Evolutionary conservation across 2,113 vertebrate genomes (phyloP).

Genomic region (Oxygymnocypris stewartii): DNA sequence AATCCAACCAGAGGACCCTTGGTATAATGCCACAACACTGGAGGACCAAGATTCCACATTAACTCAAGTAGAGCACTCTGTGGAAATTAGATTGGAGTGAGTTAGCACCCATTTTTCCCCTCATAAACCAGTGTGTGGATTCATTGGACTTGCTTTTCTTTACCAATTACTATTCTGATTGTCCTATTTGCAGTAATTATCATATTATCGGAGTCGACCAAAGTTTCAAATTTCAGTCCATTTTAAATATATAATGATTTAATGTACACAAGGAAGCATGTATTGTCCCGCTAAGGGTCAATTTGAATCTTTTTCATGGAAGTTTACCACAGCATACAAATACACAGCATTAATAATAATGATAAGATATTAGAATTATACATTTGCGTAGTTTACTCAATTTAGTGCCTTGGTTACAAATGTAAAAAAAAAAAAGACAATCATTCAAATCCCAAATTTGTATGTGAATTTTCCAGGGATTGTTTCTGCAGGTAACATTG

Average conservation of each 20-base stretch:
- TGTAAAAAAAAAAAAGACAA: background rate
- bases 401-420: background rate
- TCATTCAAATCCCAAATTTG: background rate
- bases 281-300: no score
- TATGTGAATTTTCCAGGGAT: background rate
- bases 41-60: slow-evolving; percentile 37
- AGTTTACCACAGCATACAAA: no score
- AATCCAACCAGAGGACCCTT: slow-evolving; percentile 46
- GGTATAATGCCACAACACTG: slow-evolving; percentile 50
- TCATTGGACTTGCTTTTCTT: background rate
- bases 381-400: background rate
- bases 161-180: background rate
- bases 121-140: background rate
- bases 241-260: background rate
- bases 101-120: background rate
- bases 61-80: slow-evolving; percentile 40
- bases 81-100: background rate
- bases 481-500: background rate
- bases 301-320: no score
- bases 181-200: background rate
- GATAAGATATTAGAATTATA: background rate
- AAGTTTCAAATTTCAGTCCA: background rate
- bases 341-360: no score
- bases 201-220: background rate
- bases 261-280: background rate